phyloP scores from a whole-genome alignment of 2,113 vertebrate species.

The Laticauda colubrina region DNA sequence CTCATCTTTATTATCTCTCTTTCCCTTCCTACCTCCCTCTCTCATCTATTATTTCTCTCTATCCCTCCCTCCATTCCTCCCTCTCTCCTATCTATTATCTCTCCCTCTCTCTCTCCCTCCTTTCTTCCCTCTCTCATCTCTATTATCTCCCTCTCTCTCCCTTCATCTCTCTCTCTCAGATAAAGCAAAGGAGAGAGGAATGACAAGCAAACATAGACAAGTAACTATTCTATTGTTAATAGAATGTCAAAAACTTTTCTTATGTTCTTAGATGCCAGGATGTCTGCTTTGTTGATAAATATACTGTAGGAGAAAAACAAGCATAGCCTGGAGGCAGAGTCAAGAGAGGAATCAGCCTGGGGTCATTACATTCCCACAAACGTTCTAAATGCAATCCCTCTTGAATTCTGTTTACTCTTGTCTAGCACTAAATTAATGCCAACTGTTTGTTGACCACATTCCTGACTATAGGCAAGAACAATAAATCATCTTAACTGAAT shows the following conservation, averaged over 20 bases:
- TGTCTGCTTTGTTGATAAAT: background rate
- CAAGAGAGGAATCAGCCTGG: background rate
- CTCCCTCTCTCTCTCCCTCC: too few relatives aligned
- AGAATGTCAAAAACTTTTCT: background rate
- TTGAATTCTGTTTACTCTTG: background rate
- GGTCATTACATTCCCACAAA: background rate
- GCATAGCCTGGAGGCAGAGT: background rate
- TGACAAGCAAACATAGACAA: background rate
- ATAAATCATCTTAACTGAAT: background rate
- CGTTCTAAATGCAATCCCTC: background rate
- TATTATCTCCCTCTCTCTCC: too few relatives aligned
- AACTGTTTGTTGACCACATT: background rate
- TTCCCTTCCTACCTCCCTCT: too few relatives aligned
- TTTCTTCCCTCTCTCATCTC: too few relatives aligned
- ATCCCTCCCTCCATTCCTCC: background rate
- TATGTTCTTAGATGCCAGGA: background rate
- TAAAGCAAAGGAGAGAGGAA: background rate
- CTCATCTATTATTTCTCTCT: too few relatives aligned
- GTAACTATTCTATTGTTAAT: background rate
- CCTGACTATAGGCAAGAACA: background rate
- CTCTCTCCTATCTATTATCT: too few relatives aligned
- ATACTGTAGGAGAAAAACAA: background rate
- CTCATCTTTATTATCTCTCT: too few relatives aligned
- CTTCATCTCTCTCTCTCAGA: background rate
- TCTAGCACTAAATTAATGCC: background rate